phyloP scores from a whole-genome alignment of 1,140 invertebrate species.

The Grapholita molesta region DNA sequence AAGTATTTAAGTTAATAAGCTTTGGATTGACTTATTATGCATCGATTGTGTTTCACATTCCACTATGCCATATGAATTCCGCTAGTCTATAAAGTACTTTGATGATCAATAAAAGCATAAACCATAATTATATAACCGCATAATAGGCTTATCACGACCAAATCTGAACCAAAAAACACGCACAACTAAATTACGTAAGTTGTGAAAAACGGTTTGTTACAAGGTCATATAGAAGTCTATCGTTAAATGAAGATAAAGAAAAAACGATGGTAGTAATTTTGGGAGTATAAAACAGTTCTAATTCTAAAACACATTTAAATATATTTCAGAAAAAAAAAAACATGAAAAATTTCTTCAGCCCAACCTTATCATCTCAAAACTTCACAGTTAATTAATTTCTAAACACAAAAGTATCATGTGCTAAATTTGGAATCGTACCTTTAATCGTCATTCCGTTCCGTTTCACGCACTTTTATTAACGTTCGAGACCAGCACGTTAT shows the following conservation, averaged over 20 bases:
- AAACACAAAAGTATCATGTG: background rate
- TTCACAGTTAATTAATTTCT: too few relatives aligned
- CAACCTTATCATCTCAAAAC: background rate
- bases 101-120: background rate
- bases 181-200: background rate
- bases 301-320: background rate
- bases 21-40: background rate
- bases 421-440: constrained; percentile 49
- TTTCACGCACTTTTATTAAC: constrained; percentile 5
- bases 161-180: background rate
- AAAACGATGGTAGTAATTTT: background rate
- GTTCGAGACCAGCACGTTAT: constrained; percentile 34
- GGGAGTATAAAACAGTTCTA: too few relatives aligned
- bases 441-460: constrained; percentile 69
- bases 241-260: background rate
- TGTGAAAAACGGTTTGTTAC: background rate
- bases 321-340: background rate
- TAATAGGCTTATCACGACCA: background rate
- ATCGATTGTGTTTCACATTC: background rate
- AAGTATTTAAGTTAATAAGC: background rate
- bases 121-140: background rate
- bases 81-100: background rate
- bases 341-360: background rate
- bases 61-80: background rate
- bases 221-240: background rate